phyloP scores from a whole-genome alignment of 2,797 vertebrate species.

The Acrossocheilus wenchowensis region DNA sequence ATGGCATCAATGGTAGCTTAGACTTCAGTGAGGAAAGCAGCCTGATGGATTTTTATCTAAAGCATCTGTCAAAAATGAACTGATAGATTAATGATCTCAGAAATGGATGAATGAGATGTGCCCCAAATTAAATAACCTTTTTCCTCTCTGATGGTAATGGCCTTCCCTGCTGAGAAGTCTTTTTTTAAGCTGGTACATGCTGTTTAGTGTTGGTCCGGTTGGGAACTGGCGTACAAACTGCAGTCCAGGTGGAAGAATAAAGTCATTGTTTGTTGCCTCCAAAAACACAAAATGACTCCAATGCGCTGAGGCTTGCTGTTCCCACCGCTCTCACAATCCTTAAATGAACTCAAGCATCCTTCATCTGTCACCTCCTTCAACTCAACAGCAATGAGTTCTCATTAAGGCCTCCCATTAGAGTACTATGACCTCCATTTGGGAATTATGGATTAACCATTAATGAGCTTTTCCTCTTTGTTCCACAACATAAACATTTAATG shows the following conservation, averaged over 20 bases:
- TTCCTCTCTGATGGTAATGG: not conserved
- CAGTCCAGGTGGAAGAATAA: not conserved
- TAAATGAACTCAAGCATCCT: slow-evolving; percentile 10
- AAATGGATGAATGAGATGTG: slow-evolving; percentile 14
- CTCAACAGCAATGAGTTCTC: slow-evolving; percentile 48
- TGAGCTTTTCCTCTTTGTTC: slow-evolving; percentile 58
- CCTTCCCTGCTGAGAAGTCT: not conserved
- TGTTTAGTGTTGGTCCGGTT: not conserved
- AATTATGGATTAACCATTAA: slow-evolving; percentile 62
- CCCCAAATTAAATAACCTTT: not conserved
- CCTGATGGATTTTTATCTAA: not conserved
- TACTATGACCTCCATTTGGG: slow-evolving; percentile 64
- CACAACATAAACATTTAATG: slow-evolving; percentile 58
- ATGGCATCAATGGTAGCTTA: slow-evolving; percentile 15
- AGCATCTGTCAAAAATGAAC: slow-evolving; percentile 12
- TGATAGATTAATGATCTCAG: slow-evolving; percentile 7
- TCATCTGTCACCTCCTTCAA: slow-evolving; percentile 34
- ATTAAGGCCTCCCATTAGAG: slow-evolving; percentile 62
- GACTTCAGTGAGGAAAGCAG: not conserved
- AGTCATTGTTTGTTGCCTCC: not conserved
- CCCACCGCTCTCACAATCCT: not conserved
- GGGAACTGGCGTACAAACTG: not conserved
- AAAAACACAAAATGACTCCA: not conserved
- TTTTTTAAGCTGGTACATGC: not conserved
- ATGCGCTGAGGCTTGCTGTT: not conserved